Evolutionary conservation across 1,140 invertebrate genomes (phyloP).

Genomic region (Zaprionus kolodkinae): DNA sequence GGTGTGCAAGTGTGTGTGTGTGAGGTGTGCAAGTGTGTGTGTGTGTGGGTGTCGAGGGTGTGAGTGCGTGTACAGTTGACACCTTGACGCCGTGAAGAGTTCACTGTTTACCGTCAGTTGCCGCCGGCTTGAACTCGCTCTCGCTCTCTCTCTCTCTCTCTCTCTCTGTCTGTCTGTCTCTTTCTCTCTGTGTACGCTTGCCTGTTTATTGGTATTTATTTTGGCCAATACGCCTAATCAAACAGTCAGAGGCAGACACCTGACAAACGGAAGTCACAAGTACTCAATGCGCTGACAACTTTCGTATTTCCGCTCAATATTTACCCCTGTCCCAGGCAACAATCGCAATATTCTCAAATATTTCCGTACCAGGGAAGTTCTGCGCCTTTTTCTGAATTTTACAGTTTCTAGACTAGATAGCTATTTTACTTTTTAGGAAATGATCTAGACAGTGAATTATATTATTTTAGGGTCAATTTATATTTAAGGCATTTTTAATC

Average conservation of each 20-base stretch:
- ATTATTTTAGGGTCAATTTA: too few relatives aligned
- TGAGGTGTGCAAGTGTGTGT: slow-evolving; percentile 23
- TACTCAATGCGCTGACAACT: slow-evolving; percentile 45
- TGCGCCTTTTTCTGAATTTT: too few relatives aligned
- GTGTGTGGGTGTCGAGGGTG: slow-evolving; percentile 52
- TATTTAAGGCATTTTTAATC: too few relatives aligned
- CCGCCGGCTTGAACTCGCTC: neutral
- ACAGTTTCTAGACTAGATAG: too few relatives aligned
- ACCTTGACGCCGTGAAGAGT: slow-evolving; percentile 61
- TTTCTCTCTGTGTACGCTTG: slow-evolving; percentile 19
- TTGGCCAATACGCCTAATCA: slow-evolving; percentile 74
- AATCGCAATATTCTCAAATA: slow-evolving; percentile 3
- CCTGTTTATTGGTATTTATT: slow-evolving; percentile 78
- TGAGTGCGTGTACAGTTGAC: slow-evolving; percentile 77
- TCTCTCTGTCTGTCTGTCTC: slow-evolving; percentile 15
- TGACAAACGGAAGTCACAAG: slow-evolving; percentile 40
- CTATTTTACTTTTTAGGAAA: too few relatives aligned
- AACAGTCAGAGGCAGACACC: slow-evolving; percentile 54
- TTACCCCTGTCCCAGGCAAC: neutral
- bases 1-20: slow-evolving; percentile 25
- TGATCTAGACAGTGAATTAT: too few relatives aligned
- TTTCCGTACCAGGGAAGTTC: neutral
- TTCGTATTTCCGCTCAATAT: slow-evolving; percentile 23
- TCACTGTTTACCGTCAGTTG: slow-evolving; percentile 24
- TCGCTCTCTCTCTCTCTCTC: slow-evolving; percentile 17